Evolutionary conservation across 2,113 vertebrate species (phyloP).

Genomic region (Psephotus haematonotus): DNA sequence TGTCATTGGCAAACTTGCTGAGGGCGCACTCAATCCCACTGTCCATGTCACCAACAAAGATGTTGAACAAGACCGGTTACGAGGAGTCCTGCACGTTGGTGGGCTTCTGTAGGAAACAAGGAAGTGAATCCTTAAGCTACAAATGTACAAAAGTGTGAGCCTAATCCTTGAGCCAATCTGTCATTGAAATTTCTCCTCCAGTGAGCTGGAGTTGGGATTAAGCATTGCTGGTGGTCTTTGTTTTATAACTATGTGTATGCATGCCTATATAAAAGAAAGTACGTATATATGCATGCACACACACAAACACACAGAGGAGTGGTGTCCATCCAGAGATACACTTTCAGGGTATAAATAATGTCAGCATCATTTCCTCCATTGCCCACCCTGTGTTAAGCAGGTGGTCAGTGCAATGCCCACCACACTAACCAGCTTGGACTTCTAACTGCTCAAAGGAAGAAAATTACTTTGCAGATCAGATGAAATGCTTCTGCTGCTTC

Average conservation of each 20-base stretch:
- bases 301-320: not conserved
- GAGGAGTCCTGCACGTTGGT: fast-evolving
- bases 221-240: not conserved
- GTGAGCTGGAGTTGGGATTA: not conserved
- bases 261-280: fast-evolving
- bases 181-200: not conserved
- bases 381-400: fast-evolving
- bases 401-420: not conserved
- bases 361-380: not conserved
- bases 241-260: not conserved
- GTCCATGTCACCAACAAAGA: too few species aligned
- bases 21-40: too few species aligned
- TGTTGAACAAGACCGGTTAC: not conserved
- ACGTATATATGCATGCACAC: fast-evolving
- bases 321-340: not conserved
- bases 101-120: not conserved
- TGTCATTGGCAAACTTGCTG: too few species aligned
- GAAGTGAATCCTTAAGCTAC: not conserved
- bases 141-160: not conserved
- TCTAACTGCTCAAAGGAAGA: not conserved
- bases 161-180: not conserved
- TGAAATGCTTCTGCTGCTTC: not conserved
- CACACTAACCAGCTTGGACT: not conserved
- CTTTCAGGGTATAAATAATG: not conserved
- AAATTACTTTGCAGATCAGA: not conserved